These are phyloP conservation scores for Morpho achilles DNA, from an alignment of 2,888 invertebrate genomes.

Conservation along the genomic window DNA sequence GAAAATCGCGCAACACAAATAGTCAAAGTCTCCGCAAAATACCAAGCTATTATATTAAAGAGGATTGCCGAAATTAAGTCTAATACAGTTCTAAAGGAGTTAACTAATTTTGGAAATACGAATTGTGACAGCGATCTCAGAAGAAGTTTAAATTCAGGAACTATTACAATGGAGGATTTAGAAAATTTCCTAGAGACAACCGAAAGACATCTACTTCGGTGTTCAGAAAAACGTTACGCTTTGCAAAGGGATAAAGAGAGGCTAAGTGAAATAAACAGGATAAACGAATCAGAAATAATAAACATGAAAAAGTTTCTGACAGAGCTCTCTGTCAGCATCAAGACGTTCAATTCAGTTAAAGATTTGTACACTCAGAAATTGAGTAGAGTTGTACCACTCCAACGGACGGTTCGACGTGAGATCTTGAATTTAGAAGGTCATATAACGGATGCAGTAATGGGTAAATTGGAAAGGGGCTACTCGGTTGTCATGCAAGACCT, in stretches of 20 bases:
- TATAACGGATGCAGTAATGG: slow-evolving; percentile 47
- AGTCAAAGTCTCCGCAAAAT: slow-evolving; percentile 68
- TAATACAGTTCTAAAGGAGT: slow-evolving; percentile 61
- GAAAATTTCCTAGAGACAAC: slow-evolving; percentile 71
- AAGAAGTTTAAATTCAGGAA: slow-evolving; percentile 52
- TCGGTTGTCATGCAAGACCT: slow-evolving; percentile 65
- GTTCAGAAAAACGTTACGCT: slow-evolving; percentile 56
- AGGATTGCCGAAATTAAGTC: slow-evolving; percentile 67
- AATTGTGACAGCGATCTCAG: slow-evolving; percentile 53
- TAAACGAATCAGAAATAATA: slow-evolving; percentile 65
- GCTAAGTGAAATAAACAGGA: slow-evolving; percentile 57
- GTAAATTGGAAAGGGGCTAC: slow-evolving; percentile 58
- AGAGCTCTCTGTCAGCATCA: slow-evolving; percentile 59
- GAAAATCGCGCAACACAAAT: slow-evolving; percentile 67
- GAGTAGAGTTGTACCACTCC: slow-evolving; percentile 55
- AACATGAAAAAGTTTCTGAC: slow-evolving; percentile 63
- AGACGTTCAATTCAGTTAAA: slow-evolving; percentile 58
- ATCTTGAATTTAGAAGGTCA: slow-evolving; percentile 54
- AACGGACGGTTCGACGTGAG: slow-evolving; percentile 63
- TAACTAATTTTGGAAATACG: slow-evolving; percentile 63
- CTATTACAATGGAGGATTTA: slow-evolving; percentile 66
- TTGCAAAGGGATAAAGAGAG: slow-evolving; percentile 65
- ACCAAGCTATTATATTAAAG: slow-evolving; percentile 66
- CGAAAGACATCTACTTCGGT: slow-evolving; percentile 58
- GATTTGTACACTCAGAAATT: slow-evolving; percentile 62